phyloP scores from a whole-genome alignment of 2,113 vertebrate genomes.

The Piaya cayana region DNA sequence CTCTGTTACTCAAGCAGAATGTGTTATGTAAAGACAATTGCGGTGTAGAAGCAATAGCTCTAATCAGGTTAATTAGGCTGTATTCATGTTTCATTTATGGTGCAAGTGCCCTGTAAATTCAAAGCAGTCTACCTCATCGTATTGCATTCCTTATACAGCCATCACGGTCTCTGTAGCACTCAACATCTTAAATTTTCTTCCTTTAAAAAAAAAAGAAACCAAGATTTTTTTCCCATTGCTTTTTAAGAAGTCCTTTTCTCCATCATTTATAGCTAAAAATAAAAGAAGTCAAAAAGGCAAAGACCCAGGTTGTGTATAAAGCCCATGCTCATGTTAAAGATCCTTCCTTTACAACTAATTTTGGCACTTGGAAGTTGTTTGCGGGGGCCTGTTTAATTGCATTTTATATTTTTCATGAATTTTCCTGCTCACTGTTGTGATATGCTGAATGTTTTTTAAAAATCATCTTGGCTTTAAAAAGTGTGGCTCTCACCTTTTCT shows the following conservation, averaged over 20 bases:
- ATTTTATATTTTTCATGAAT: not conserved
- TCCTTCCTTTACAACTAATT: not conserved
- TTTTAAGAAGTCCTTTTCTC: not conserved
- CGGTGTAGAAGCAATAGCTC: conserved; percentile 63
- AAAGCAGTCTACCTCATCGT: conserved; percentile 41
- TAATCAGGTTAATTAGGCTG: conserved; percentile 76
- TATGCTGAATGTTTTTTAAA: not conserved
- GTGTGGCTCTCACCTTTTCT: not conserved
- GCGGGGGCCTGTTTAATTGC: not conserved
- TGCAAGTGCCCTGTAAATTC: conserved; percentile 69
- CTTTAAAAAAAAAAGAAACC: not conserved
- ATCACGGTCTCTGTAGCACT: not conserved
- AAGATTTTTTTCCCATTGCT: not conserved
- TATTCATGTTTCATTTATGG: conserved; percentile 72
- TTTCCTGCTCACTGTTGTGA: not conserved
- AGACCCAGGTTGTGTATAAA: not conserved
- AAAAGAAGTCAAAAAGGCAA: not conserved
- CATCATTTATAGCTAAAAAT: not conserved
- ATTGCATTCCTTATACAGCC: not conserved
- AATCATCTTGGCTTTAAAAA: not conserved
- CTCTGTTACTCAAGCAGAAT: conserved; percentile 64
- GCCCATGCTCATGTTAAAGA: not conserved
- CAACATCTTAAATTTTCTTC: not conserved
- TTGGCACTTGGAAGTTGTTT: not conserved
- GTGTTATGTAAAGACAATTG: conserved; percentile 64